Evolutionary conservation across 2,113 vertebrate genomes (phyloP).

Genomic region (Gallinago undulata): DNA sequence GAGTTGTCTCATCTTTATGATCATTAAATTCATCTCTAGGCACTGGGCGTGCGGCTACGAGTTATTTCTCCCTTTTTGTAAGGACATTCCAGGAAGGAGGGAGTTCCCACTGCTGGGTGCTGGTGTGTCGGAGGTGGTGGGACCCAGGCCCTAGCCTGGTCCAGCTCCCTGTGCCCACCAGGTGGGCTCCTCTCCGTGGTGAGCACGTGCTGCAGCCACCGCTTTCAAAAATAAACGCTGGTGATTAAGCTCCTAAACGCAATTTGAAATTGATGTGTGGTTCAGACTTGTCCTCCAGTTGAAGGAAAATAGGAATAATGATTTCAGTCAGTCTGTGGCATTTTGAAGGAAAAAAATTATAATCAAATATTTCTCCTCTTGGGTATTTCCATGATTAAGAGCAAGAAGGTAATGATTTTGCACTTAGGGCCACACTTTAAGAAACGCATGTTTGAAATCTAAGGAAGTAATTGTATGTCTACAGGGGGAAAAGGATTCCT

Average conservation of each 20-base stretch:
- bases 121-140: neutral
- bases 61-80: neutral
- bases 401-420: slow-evolving; percentile 8
- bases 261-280: neutral
- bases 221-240: neutral
- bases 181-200: rapidly evolving
- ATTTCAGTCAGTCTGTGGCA: neutral
- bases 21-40: neutral
- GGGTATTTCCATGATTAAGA: neutral
- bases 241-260: neutral
- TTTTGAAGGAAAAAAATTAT: neutral
- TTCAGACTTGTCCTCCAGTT: neutral
- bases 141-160: neutral
- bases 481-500: neutral
- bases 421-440: neutral
- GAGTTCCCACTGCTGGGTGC: neutral
- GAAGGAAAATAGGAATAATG: neutral
- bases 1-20: neutral
- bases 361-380: neutral
- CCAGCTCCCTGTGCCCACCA: neutral
- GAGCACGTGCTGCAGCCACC: neutral
- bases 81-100: neutral
- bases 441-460: neutral
- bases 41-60: rapidly evolving
- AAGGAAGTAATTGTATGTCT: slow-evolving; percentile 20